Percentiles rank a stretch among this genome's conserved stretches.
These are phyloP conservation scores for Cantharis rustica DNA, from an alignment of 2,888 invertebrate species.

Conservation along the genomic window DNA sequence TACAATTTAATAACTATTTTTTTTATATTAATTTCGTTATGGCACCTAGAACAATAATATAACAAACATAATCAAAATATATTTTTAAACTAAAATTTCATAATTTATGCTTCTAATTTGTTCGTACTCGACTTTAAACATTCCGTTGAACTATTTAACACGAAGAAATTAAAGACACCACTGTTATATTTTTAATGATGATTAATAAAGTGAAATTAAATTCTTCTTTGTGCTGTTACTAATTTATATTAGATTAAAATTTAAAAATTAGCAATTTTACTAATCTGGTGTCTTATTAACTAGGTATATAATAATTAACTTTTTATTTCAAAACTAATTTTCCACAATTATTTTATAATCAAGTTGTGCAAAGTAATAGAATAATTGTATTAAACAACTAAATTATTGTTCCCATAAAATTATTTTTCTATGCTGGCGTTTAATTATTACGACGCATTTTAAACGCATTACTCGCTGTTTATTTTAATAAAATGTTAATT, in stretches of 20 bases:
- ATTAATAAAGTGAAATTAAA: background rate
- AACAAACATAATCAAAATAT: no score
- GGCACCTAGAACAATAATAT: no score
- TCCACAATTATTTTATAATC: background rate
- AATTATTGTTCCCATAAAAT: background rate
- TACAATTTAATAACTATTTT: no score
- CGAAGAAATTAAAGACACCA: background rate
- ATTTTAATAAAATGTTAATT: background rate
- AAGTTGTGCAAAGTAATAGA: background rate
- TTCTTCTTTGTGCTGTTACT: background rate
- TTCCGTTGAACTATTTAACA: background rate
- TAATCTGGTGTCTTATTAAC: background rate
- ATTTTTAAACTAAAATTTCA: no score
- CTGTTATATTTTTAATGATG: background rate
- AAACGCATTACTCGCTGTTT: background rate
- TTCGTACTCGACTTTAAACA: background rate
- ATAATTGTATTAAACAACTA: background rate
- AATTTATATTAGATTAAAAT: background rate
- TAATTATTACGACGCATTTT: background rate
- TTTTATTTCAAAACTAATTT: background rate
- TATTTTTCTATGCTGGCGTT: background rate
- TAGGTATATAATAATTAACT: background rate
- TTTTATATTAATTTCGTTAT: background rate
- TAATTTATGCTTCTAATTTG: no score
- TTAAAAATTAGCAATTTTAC: background rate